Evolutionary conservation across 2,888 invertebrate species (phyloP).

Genomic region (Eristalis intricaria): DNA sequence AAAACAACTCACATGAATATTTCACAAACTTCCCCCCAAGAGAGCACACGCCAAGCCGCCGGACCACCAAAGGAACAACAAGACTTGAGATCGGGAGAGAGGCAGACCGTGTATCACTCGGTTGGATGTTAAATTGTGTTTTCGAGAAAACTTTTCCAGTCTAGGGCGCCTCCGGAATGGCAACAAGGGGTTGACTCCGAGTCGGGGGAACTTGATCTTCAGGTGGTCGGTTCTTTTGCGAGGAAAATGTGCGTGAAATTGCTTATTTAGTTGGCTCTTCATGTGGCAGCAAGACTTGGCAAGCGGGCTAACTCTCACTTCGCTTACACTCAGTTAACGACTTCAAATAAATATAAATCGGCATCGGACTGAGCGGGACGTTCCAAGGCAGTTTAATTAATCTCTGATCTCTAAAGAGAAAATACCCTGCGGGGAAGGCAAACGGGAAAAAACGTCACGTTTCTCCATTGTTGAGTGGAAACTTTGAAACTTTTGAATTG

Average conservation of each 20-base stretch:
- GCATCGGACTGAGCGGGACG: background rate
- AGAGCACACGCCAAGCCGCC: background rate
- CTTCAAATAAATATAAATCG: constrained; percentile 3
- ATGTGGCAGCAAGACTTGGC: background rate
- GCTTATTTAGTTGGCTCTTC: background rate
- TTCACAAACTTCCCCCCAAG: constrained; percentile 34
- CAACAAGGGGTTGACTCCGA: background rate
- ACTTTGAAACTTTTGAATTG: background rate
- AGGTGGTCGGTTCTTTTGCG: background rate
- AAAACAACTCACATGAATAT: constrained; percentile 58
- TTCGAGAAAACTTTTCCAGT: constrained; percentile 14
- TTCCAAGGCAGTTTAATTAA: constrained; percentile 31
- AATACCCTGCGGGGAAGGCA: background rate
- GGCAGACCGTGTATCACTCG: constrained; percentile 22
- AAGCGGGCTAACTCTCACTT: background rate
- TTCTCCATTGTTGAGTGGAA: background rate
- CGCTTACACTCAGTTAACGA: background rate
- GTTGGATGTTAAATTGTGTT: constrained; percentile 33
- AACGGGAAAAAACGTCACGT: background rate
- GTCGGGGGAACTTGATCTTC: background rate
- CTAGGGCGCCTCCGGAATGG: background rate
- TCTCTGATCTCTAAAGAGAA: background rate
- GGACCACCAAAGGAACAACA: background rate
- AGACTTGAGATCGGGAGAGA: background rate
- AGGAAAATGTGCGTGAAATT: constrained; percentile 11